These are phyloP conservation scores for Tetragnatha versicolor DNA, from an alignment of 1,140 invertebrate species.

Conservation along the genomic window DNA sequence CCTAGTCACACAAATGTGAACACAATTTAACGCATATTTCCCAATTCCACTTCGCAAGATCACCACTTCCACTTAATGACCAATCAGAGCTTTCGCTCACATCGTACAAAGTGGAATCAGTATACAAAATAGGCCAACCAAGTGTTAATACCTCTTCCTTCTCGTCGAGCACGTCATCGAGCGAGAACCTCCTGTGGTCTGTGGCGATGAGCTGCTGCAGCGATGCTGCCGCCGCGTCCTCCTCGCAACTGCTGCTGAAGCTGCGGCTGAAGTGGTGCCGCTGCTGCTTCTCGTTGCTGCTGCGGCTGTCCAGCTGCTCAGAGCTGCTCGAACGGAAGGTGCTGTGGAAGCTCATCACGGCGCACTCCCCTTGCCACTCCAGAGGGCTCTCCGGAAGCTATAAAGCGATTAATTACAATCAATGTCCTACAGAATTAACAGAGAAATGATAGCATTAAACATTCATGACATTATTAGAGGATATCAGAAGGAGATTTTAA, in stretches of 20 bases:
- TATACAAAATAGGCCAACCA: too few species aligned
- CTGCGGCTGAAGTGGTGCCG: slow-evolving; percentile 44
- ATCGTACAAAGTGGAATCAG: too few species aligned
- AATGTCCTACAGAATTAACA: too few species aligned
- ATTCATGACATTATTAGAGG: too few species aligned
- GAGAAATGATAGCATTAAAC: too few species aligned
- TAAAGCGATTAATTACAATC: too few species aligned
- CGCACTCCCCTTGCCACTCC: slow-evolving; percentile 18
- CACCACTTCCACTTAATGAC: too few species aligned
- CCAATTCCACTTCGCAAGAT: too few species aligned
- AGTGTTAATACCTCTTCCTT: slow-evolving; percentile 74
- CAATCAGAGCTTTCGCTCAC: too few species aligned
- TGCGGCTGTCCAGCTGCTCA: slow-evolving; percentile 29
- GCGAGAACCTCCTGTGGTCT: slow-evolving; percentile 31
- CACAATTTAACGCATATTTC: too few species aligned
- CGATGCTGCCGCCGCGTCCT: neutral
- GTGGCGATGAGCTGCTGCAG: slow-evolving; percentile 1
- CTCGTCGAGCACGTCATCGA: slow-evolving; percentile 49
- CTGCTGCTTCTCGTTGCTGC: slow-evolving; percentile 31
- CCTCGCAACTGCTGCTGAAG: slow-evolving; percentile 40
- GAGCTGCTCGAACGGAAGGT: slow-evolving; percentile 27
- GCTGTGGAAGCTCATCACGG: slow-evolving; percentile 37
- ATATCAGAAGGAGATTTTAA: too few species aligned
- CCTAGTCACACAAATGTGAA: too few species aligned
- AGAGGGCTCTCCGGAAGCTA: neutral